Evolutionary conservation across 1,140 invertebrate species (phyloP), one percentile per base, ranked within the genome.

Genomic region (Polyergus mexicanus): DNA sequence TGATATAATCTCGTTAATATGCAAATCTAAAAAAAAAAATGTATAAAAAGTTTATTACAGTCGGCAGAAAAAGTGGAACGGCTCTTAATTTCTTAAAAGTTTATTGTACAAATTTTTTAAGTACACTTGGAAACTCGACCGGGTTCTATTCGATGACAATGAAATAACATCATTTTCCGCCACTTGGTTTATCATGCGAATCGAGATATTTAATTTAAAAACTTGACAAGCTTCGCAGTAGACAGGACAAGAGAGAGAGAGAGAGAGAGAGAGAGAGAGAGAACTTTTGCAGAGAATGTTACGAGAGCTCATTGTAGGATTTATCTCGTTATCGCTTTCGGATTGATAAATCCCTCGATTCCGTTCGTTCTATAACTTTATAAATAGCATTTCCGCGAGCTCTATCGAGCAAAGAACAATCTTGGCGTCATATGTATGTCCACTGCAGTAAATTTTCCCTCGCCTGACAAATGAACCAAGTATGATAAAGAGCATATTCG

Each of bases 131-230:
- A 22, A 44, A 7, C 16, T 74, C 44, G n/a, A 8, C 51, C 0
- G 32, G 35, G 16, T 56, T 56, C 69, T 25, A 35, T 16, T 56
- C 69, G 19, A 35, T 74, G 28, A 38, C 47, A 32, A 74, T 56
- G 6, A 56, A 56, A 74, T 74, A 56, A 74, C 19, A 58, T 74
- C 51, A 35, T 25, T 47, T 68, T 13, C 22, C 22, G 22, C n/a
- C 22, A 1, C 16, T 16, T 13, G 41, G 35, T 44, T 41, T 68
- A 41, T 68, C 65, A 22, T 68, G 22, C 66, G 22, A 47, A 47
- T 5, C 51, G 69, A 58, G 51, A 74, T 74, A 74, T 74, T 74
- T 74, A 74, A 74, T 74, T 74, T 35, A 19, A 58, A 41, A 74
- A 56, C 69, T 56, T 51, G 28, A 25, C 19, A 35, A 74, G 51